phyloP scores from a whole-genome alignment of 2,888 invertebrate species.

The Torymus auratus region DNA sequence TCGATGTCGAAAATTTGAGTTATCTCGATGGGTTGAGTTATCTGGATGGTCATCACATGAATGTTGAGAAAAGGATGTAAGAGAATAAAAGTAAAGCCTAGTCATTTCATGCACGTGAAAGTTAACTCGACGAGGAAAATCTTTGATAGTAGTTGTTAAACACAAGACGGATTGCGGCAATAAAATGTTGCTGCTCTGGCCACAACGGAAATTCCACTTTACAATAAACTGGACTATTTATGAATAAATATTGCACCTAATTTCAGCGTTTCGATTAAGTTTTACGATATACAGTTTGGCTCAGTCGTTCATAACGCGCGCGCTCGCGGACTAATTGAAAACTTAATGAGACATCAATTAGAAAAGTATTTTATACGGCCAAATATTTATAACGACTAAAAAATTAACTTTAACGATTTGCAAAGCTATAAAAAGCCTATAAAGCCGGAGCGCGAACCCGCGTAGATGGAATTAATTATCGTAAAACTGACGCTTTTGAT shows the following conservation, averaged over 20 bases:
- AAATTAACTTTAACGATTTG: slow-evolving; percentile 12
- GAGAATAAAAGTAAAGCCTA: too few species aligned
- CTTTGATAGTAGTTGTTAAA: too few species aligned
- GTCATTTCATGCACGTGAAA: too few species aligned
- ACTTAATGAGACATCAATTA: slow-evolving; percentile 19
- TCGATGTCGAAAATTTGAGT: too few species aligned
- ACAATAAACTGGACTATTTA: not conserved
- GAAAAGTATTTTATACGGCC: slow-evolving; percentile 1
- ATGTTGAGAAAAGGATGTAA: too few species aligned
- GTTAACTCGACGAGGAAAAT: too few species aligned
- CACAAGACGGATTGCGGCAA: too few species aligned
- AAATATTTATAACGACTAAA: not conserved
- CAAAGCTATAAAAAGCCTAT: slow-evolving; percentile 20
- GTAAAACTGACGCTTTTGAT: slow-evolving; percentile 25
- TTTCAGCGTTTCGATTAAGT: too few species aligned
- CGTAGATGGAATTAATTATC: slow-evolving; percentile 22
- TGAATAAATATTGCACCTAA: not conserved
- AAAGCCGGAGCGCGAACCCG: slow-evolving; percentile 2
- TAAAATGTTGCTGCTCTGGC: slow-evolving; percentile 35
- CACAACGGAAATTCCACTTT: slow-evolving; percentile 6
- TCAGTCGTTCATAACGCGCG: not conserved
- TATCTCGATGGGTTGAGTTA: too few species aligned
- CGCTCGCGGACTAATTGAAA: slow-evolving; percentile 4
- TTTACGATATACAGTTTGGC: too few species aligned
- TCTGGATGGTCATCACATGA: too few species aligned